These are phyloP conservation scores for Philopotamus ludificatus DNA, from an alignment of 1,140 invertebrate genomes.

Conservation along the genomic window DNA sequence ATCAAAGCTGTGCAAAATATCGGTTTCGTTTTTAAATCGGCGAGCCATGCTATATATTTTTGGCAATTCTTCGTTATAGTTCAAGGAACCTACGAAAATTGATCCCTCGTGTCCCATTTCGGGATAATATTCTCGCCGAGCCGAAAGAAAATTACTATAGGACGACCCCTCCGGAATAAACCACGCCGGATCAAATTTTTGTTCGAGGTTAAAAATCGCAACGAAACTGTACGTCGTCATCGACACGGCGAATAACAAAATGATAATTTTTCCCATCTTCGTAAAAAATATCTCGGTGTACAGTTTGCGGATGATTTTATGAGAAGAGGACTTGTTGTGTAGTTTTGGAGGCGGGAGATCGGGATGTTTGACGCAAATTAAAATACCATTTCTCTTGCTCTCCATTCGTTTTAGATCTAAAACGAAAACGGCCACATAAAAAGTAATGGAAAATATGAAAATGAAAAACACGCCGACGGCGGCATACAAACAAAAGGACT, in stretches of 20 bases:
- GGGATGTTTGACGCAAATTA: conserved; percentile 66
- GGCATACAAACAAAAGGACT: conserved; percentile 75
- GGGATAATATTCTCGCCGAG: conserved; percentile 61
- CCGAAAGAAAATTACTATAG: conserved; percentile 62
- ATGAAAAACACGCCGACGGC: conserved; percentile 70
- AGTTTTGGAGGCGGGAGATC: conserved; percentile 48
- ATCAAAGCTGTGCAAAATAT: conserved; percentile 58
- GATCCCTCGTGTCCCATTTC: conserved; percentile 63
- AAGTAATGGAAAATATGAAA: conserved; percentile 73
- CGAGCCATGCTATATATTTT: conserved; percentile 60
- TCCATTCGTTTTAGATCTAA: conserved; percentile 68
- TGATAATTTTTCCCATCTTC: conserved; percentile 59
- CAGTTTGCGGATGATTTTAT: conserved; percentile 55
- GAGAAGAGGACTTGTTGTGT: conserved; percentile 50
- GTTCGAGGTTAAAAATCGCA: conserved; percentile 63
- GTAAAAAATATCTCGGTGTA: conserved; percentile 65
- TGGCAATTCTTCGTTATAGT: conserved; percentile 64
- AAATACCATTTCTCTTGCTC: conserved; percentile 62
- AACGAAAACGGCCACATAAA: conserved; percentile 75
- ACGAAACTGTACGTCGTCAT: conserved; percentile 61
- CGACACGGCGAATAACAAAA: conserved; percentile 60
- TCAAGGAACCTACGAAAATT: conserved; percentile 66
- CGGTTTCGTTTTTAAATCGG: conserved; percentile 55
- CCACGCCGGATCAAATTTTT: conserved; percentile 77
- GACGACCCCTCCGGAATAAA: conserved; percentile 72